These are phyloP conservation scores for Isaurus tuberculatus DNA, from an alignment of 92 coral and sea anemone genomes.

Conservation along the genomic window DNA sequence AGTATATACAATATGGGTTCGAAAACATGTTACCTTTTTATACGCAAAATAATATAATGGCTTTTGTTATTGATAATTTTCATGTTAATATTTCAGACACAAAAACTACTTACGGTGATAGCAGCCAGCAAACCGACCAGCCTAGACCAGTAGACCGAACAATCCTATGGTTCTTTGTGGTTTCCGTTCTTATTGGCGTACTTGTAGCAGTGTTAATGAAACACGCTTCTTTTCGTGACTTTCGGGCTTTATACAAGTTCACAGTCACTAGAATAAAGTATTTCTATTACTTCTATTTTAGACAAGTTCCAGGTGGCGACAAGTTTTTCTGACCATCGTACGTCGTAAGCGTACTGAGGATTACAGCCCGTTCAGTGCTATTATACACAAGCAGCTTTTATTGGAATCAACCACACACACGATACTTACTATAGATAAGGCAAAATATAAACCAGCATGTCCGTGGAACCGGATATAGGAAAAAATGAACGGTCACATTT, in stretches of 20 bases:
- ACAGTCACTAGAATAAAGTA: slow-evolving; percentile 79
- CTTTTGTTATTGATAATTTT: too few relatives aligned
- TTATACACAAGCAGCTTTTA: too few relatives aligned
- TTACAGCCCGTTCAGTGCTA: too few relatives aligned
- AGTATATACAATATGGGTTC: too few relatives aligned
- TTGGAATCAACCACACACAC: too few relatives aligned
- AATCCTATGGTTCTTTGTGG: slow-evolving; percentile 71
- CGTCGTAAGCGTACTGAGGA: background rate
- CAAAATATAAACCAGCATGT: too few relatives aligned
- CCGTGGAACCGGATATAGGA: too few relatives aligned
- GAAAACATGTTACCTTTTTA: too few relatives aligned
- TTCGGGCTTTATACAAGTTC: slow-evolving; percentile 64
- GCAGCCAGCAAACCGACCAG: slow-evolving; percentile 38
- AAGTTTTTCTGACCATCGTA: slow-evolving; percentile 63
- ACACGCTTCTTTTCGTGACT: slow-evolving; percentile 68
- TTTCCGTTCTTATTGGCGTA: slow-evolving; percentile 67
- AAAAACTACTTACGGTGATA: background rate
- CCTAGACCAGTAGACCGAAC: slow-evolving; percentile 58
- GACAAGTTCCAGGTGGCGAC: slow-evolving; percentile 61
- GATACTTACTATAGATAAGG: too few relatives aligned
- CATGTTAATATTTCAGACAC: background rate
- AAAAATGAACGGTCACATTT: too few relatives aligned
- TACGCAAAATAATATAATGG: too few relatives aligned
- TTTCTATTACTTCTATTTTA: slow-evolving; percentile 85
- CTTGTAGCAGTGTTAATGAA: slow-evolving; percentile 68